These are phyloP conservation scores for Apostichopus japonicus DNA, from an alignment of 35 echinoderm and acorn worm species.

Conservation along the genomic window DNA sequence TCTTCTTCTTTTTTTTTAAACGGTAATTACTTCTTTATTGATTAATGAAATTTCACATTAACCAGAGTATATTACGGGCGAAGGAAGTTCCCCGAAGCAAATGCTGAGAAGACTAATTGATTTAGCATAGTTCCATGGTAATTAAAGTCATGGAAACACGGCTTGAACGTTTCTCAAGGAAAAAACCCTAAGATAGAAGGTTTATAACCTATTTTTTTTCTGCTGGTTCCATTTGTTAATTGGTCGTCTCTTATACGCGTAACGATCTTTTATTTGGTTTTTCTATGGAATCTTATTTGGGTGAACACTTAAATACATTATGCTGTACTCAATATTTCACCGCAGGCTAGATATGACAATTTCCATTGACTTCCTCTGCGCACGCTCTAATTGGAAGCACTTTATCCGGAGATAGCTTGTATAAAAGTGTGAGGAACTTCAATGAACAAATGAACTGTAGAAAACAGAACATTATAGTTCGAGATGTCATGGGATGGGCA, in stretches of 20 bases:
- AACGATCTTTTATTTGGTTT: not conserved
- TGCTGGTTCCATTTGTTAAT: not conserved
- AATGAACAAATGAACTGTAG: too few relatives aligned
- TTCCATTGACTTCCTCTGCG: not conserved
- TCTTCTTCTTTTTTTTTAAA: not conserved
- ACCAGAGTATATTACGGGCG: not conserved
- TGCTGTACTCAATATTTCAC: not conserved
- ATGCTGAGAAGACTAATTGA: not conserved
- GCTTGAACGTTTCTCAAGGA: not conserved
- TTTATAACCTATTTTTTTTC: not conserved
- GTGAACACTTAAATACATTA: not conserved
- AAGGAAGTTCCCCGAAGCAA: not conserved
- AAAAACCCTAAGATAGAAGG: not conserved
- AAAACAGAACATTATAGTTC: too few relatives aligned
- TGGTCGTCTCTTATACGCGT: not conserved
- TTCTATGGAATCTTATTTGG: not conserved
- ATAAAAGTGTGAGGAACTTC: too few relatives aligned
- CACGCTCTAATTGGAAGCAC: too few relatives aligned
- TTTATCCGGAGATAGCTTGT: too few relatives aligned
- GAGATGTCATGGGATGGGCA: too few relatives aligned
- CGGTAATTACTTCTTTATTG: not conserved
- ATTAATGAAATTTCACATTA: slow-evolving; percentile 32
- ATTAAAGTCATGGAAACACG: not conserved
- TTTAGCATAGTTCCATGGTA: not conserved
- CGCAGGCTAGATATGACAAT: not conserved